Evolutionary conservation across 2,888 invertebrate genomes (phyloP), one percentile per base, ranked within the genome.

Genomic region (Tenodera sinensis): DNA sequence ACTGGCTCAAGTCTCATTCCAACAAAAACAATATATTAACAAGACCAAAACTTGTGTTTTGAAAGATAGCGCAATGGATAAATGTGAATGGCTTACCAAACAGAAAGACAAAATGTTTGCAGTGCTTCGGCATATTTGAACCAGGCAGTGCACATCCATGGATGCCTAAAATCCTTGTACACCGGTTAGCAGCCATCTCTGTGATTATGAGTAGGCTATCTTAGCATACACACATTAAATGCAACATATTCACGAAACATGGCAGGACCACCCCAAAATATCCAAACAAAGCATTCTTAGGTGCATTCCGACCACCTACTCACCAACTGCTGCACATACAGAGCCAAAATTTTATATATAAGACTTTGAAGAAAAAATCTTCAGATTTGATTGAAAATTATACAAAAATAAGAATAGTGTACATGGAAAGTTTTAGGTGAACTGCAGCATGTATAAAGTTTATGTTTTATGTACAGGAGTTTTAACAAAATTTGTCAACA

Each of bases 121-220:
- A 82, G 83, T 82, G 34, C 34, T 87, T 87, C 87, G 42, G 87
- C 87, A 83, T 87, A 83, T 87, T 87, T 82, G 83, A 87, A 87
- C 87, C 87, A 87, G 87, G 87, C 87, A 87, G 34, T 87, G 83
- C 87, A 87, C 87, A 87, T 82, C 87, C 87, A 87, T 83, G 30
- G 82, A 87, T 82, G 83, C 87, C 87, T 87, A 71, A 87, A 83
- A 87, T 82, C 83, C 87, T 34, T 87, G 15, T 34, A 14, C 28
- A 81, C 25, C 27, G 28, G 84, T 30, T 25, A 28, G 34, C 30
- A 30, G 34, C 54, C 54, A 71, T 71, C 54, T 20, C 15, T 71
- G 3, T 71, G 54, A 71, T 71, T 71, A 71, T 71, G 54, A 20
- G 54, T 6, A 71, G 54, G 54, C 54, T 71, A 71, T 71, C 54